A percentile compares a stretch with the other conserved stretches of the same genome.
These are phyloP conservation scores for Hemibagrus wyckioides DNA, from an alignment of 2,113 vertebrate genomes.

Conservation along the genomic window DNA sequence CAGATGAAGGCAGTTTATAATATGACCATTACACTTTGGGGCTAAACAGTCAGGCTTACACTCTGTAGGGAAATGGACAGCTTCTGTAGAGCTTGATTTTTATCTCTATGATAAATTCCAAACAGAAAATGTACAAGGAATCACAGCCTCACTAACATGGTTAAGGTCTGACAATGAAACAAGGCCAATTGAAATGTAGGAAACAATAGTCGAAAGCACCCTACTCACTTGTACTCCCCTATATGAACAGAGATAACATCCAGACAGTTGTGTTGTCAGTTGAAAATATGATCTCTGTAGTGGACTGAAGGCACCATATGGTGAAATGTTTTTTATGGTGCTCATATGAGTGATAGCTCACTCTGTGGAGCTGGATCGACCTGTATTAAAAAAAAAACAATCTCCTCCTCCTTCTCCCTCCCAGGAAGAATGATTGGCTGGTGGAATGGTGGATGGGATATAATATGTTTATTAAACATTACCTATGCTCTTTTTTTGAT, in stretches of 20 bases:
- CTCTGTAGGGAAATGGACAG: slow-evolving; percentile 41
- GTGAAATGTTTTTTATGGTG: slow-evolving; percentile 70
- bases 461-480: slow-evolving; percentile 36
- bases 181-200: slow-evolving; percentile 60
- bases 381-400: slow-evolving; percentile 62
- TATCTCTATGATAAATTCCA: slow-evolving; percentile 68
- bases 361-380: slow-evolving; percentile 70
- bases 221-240: slow-evolving; percentile 43
- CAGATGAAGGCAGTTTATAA: slow-evolving; percentile 44
- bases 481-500: slow-evolving; percentile 39
- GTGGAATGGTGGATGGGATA: slow-evolving; percentile 39
- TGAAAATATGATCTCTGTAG: slow-evolving; percentile 74
- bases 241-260: slow-evolving; percentile 66
- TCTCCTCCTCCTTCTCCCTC: slow-evolving; percentile 11
- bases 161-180: slow-evolving; percentile 60
- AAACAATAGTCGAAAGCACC: slow-evolving; percentile 25
- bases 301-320: slow-evolving; percentile 77
- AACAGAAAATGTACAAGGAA: slow-evolving; percentile 68
- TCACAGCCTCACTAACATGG: slow-evolving; percentile 60
- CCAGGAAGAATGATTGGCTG: slow-evolving; percentile 46
- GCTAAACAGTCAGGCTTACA: slow-evolving; percentile 38
- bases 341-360: slow-evolving; percentile 76
- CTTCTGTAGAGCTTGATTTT: slow-evolving; percentile 59
- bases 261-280: slow-evolving; percentile 73
- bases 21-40: slow-evolving; percentile 48